These are phyloP conservation scores for Lophotis ruficrista DNA, from an alignment of 2,113 vertebrate species.

Conservation along the genomic window DNA sequence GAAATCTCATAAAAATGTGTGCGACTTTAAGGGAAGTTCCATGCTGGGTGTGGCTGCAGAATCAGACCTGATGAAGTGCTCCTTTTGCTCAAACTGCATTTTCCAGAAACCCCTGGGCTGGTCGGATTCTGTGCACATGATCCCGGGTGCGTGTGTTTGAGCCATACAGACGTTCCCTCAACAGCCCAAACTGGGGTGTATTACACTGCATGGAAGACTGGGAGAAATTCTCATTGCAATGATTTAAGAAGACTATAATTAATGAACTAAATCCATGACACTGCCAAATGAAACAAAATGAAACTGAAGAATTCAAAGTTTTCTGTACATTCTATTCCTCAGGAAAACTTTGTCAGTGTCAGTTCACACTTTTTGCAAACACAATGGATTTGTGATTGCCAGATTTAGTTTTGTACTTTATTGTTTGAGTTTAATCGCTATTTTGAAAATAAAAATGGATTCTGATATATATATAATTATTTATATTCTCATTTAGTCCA, in stretches of 20 bases:
- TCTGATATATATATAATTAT: not conserved
- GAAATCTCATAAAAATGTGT: not conserved
- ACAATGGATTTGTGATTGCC: not conserved
- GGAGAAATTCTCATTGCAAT: not conserved
- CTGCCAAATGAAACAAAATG: not conserved
- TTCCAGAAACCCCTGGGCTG: not conserved
- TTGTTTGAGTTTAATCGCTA: not conserved
- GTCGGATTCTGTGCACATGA: not conserved
- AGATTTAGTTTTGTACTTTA: not conserved
- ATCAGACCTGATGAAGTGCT: not conserved
- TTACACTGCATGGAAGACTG: not conserved
- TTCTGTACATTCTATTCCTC: not conserved
- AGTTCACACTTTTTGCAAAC: not conserved
- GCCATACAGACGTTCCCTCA: not conserved
- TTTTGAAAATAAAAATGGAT: not conserved
- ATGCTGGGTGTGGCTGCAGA: not conserved
- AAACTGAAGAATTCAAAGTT: not conserved
- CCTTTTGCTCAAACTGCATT: not conserved
- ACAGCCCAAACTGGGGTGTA: not conserved
- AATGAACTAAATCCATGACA: not conserved
- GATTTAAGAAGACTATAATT: not conserved
- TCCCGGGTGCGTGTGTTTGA: not conserved
- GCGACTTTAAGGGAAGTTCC: not conserved
- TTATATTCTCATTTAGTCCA: not conserved
- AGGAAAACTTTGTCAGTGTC: not conserved